Conservation (phyloP, 2,797 vertebrate species). For the Rhinella marina region DNA sequence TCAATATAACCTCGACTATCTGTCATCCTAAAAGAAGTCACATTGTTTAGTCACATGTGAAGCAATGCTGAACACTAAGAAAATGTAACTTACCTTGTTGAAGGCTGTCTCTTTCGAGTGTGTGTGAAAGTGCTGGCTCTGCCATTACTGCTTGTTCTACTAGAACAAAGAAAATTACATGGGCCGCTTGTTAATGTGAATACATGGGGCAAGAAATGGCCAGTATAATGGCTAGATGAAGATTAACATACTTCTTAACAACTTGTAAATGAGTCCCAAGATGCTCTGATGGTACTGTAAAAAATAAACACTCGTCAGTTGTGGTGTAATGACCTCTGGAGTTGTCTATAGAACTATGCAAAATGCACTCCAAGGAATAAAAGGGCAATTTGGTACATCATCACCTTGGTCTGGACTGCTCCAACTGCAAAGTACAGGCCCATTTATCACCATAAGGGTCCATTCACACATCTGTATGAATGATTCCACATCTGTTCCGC, state of each 20-base stretch:
- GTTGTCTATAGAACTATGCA: background rate
- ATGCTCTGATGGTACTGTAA: background rate
- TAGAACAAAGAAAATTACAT: background rate
- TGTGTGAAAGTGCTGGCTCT: background rate
- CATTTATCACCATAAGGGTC: no score
- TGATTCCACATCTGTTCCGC: no score
- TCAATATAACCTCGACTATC: constrained; percentile 6
- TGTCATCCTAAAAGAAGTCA: background rate
- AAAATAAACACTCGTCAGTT: background rate
- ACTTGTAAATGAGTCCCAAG: background rate
- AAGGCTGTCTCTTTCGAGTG: background rate
- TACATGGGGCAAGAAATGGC: background rate
- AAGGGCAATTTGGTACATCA: no score
- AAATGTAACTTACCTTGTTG: background rate
- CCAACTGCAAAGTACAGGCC: no score
- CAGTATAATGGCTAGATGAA: background rate
- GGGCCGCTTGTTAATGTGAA: background rate
- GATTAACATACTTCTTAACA: background rate
- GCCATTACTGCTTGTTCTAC: background rate
- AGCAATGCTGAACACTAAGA: background rate
- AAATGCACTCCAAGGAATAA: background rate
- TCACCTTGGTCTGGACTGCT: no score
- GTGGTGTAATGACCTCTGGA: background rate
- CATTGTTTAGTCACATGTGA: background rate
- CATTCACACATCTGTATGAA: no score